Base-by-base conservation (phyloP, 2,797 vertebrate species). In the Tapirus indicus region DNA sequence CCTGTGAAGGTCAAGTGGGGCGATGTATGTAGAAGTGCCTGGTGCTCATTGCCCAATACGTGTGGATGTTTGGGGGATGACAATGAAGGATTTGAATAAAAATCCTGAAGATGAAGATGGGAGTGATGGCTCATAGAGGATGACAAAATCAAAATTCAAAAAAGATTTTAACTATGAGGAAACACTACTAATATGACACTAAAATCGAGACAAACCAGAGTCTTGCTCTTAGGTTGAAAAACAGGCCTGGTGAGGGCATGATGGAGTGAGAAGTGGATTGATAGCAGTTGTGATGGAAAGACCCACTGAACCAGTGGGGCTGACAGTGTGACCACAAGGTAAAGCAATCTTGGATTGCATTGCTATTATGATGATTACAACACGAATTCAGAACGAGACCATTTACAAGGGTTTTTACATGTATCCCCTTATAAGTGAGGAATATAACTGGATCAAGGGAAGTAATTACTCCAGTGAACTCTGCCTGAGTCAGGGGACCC, bases 91-190 rank as follows among this genome's bases (percentile, higher is more conserved):
- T 79, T 79, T 94, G 62, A 94, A 87, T 89, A 7, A 72, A 95
- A 96, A 89, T 72, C 52, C 58, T 69, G 14, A 77, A 44, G 85
- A 90, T 27, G 54, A 75, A 75, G 52, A 92, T 85, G 35, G 44
- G 58, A 93, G 58, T 7, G n/a, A 10, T 92, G 84, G 56, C 35
- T 71, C 87, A 49, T 2, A 35, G 49, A 71, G 3, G 21, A 86
- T 92, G 94, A 79, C 54, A 72, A 80, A 75, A 94, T 72, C 68
- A 74, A 89, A 71, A 92, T 62, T 92, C 72, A 88, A 64, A 75
- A 60, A 29, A 96, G 77, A 72, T 62, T 62, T 69, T 56, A 85
- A 56, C 87, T 49, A 47, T 35, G 92, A 69, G 35, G 77, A 90
- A 91, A 78, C 47, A 47, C 20, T 16, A 5, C 23, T 69, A 75